Evolutionary conservation across 2,113 vertebrate species (phyloP), one percentile per base, ranked within the genome.

Genomic region (Lota lota): DNA sequence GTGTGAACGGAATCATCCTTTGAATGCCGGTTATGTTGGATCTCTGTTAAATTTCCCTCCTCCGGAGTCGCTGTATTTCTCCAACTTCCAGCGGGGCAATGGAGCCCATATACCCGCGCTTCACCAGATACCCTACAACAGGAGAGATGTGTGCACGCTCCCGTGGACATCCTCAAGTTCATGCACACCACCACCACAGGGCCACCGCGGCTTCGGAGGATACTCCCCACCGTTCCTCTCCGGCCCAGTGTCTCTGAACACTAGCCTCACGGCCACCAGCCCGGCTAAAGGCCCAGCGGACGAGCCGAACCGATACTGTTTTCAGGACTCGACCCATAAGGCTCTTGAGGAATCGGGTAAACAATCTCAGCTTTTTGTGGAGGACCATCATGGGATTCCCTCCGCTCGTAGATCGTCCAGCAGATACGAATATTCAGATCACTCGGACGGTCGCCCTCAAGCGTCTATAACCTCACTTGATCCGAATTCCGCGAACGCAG

Each of bases 1-100:
- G 96, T 96, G 97, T 87, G 96, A 97, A 82, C 94, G 94, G 89
- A 96, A 93, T 94, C 93, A 93, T 94, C 93, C 95, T 84, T 93
- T 95, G 88, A 95, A 93, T 91, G 92, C 95, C 77, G 93, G 95
- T 91, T 98, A 94, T 89, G 93, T 95, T 90, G 94, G 95, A 91
- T 94, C 95, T 73, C 88, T 97, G 77, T 77, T 97, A 86, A 97
- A 97, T 91, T 92, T 97, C 77, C 92, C 93, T 72, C 83, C 94
- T 53, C 90, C 94, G 21, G 97, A 97, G 79, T 94, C 95, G 79
- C 94, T 97, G 78, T 95, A 96, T 84, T 96, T 97, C 85, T 92
- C 95, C 74, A 95, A 93, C 88, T 88, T 98, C 40, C 40, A 10
- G 88, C 86, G 95, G 83, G 90, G 95, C 59, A 96, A 94, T 93